Conservation (phyloP, 2,888 invertebrate genomes). For the Spodoptera picta region DNA sequence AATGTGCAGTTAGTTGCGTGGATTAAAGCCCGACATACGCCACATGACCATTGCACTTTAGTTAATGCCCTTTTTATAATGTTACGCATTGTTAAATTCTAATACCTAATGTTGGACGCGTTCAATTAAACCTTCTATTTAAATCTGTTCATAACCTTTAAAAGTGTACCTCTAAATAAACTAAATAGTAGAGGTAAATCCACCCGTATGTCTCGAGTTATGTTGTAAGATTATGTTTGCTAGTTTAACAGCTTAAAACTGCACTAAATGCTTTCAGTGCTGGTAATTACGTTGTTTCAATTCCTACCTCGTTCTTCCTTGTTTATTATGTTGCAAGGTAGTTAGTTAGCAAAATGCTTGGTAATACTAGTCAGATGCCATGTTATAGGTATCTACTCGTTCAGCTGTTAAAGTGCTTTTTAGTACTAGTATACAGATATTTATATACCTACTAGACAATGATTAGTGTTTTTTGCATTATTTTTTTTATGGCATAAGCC, state of each 20-base stretch:
- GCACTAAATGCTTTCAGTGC: conserved; percentile 7
- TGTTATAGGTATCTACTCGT: too few species aligned
- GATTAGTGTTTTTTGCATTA: too few species aligned
- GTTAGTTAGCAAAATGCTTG: neutral
- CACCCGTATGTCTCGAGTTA: neutral
- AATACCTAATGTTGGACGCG: conserved; percentile 21
- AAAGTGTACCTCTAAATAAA: too few species aligned
- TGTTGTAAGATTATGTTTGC: conserved; percentile 3
- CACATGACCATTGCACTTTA: conserved; percentile 59
- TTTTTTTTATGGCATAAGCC: too few species aligned
- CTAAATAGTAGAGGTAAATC: too few species aligned
- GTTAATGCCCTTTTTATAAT: conserved; percentile 56
- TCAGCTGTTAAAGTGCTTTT: neutral
- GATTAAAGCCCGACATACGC: conserved; percentile 69
- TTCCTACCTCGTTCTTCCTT: conserved; percentile 13
- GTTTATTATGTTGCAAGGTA: neutral
- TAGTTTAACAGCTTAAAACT: conserved; percentile 4
- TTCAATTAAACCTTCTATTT: conserved; percentile 31
- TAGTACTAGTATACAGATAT: too few species aligned
- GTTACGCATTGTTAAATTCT: conserved; percentile 39
- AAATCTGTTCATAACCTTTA: conserved; percentile 3
- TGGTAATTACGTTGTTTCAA: conserved; percentile 15
- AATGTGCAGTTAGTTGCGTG: conserved; percentile 83
- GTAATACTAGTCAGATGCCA: too few species aligned
- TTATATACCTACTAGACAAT: too few species aligned